phyloP scores from a whole-genome alignment of 2,888 invertebrate genomes.

The Halictus quadricinctus region DNA sequence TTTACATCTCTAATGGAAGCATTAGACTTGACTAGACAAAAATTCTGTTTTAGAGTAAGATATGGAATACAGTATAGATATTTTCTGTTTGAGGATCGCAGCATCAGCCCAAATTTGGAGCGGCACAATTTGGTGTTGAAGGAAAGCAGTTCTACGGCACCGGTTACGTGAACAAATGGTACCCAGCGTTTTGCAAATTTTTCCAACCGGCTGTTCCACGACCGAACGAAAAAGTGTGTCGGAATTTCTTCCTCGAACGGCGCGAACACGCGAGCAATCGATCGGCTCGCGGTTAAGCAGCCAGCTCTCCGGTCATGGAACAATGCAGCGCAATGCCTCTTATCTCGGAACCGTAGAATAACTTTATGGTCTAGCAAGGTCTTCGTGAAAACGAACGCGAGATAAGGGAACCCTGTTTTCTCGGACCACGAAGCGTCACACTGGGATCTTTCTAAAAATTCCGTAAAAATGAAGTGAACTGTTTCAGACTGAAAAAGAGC shows the following conservation, averaged over 20 bases:
- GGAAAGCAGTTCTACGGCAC: neutral
- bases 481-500: neutral
- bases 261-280: constrained; percentile 40
- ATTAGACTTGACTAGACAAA: neutral
- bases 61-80: neutral
- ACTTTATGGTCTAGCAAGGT: constrained; percentile 32
- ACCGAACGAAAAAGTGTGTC: constrained; percentile 39
- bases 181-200: constrained; percentile 6
- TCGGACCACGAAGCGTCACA: neutral
- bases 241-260: constrained; percentile 45
- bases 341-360: constrained; percentile 43
- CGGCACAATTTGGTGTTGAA: neutral
- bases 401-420: constrained; percentile 26
- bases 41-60: neutral
- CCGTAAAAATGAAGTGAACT: neutral
- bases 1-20: neutral
- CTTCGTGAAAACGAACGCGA: constrained; percentile 18
- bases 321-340: constrained; percentile 30
- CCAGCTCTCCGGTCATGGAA: constrained; percentile 8
- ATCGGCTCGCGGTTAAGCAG: constrained; percentile 25
- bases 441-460: neutral
- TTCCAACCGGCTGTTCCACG: neutral
- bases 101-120: neutral
- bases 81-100: neutral
- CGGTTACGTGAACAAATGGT: constrained; percentile 11